Evolutionary conservation across 2,113 vertebrate genomes (phyloP).

Genomic region (Leptobrachium ailaonicum): DNA sequence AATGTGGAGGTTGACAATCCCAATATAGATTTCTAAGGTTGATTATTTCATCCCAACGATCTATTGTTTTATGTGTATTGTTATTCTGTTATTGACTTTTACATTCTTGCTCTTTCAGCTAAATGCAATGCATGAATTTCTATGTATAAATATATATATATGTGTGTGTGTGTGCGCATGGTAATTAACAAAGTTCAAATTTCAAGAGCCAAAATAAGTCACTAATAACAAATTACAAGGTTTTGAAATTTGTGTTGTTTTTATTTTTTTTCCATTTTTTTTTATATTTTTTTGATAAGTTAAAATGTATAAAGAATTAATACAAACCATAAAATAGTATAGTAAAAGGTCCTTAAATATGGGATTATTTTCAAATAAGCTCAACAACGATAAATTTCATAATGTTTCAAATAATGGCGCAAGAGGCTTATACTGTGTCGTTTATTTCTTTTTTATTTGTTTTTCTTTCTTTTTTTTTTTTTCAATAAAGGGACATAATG

Average conservation of each 20-base stretch:
- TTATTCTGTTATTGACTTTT: background rate
- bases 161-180: too few relatives aligned
- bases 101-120: too few relatives aligned
- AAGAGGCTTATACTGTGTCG: constrained; percentile 82
- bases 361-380: constrained; percentile 56
- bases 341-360: background rate
- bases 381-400: constrained; percentile 66
- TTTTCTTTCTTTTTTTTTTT: constrained; percentile 90
- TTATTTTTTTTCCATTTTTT: background rate
- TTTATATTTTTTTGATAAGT: background rate
- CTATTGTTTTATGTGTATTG: background rate
- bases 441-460: constrained; percentile 96
- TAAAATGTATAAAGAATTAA: background rate
- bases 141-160: too few relatives aligned
- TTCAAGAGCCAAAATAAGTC: too few relatives aligned
- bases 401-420: constrained; percentile 81
- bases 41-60: background rate
- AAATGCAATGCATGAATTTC: too few relatives aligned
- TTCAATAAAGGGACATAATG: constrained; percentile 99
- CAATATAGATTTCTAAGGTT: background rate
- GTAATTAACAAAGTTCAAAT: too few relatives aligned
- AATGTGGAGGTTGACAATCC: constrained; percentile 1
- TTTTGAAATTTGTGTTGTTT: background rate
- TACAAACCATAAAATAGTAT: background rate
- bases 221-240: too few relatives aligned